phyloP scores from a whole-genome alignment of 2,888 invertebrate species.

The Bombylius discolor region DNA sequence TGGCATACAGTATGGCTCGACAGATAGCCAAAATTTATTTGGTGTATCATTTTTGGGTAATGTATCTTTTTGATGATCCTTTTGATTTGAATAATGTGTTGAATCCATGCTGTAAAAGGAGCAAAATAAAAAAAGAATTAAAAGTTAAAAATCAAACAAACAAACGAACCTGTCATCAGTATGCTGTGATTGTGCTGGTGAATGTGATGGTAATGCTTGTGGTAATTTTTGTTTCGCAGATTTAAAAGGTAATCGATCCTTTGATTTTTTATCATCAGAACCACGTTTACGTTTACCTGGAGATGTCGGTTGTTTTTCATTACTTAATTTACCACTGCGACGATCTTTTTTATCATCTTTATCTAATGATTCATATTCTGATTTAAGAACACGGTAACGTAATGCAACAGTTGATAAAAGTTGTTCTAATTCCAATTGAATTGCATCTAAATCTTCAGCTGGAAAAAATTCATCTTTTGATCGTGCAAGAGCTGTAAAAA shows the following conservation, averaged over 20 bases:
- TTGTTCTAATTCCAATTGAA: slow-evolving; percentile 79
- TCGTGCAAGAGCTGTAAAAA: slow-evolving; percentile 43
- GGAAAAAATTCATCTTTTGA: slow-evolving; percentile 63
- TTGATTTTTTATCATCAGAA: slow-evolving; percentile 40
- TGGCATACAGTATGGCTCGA: slow-evolving; percentile 86
- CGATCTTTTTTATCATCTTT: slow-evolving; percentile 40
- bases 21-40: slow-evolving; percentile 88
- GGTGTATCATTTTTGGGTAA: slow-evolving; percentile 83
- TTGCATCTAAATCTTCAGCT: slow-evolving; percentile 76
- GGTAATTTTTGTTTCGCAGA: slow-evolving; percentile 44
- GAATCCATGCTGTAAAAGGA: slow-evolving; percentile 9
- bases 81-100: slow-evolving; percentile 22
- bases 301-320: slow-evolving; percentile 15
- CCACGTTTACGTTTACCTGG: slow-evolving; percentile 30
- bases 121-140: neutral
- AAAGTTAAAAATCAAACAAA: neutral
- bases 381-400: slow-evolving; percentile 62
- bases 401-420: slow-evolving; percentile 72
- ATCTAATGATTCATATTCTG: slow-evolving; percentile 58
- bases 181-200: slow-evolving; percentile 34
- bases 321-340: slow-evolving; percentile 9
- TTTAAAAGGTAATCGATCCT: slow-evolving; percentile 45
- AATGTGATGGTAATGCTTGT: slow-evolving; percentile 32
- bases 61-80: slow-evolving; percentile 53
- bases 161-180: slow-evolving; percentile 32